Percentiles rank a stretch among this genome's conserved stretches.
phyloP scores from a whole-genome alignment of 2,888 invertebrate genomes.

The Phalera bucephala region DNA sequence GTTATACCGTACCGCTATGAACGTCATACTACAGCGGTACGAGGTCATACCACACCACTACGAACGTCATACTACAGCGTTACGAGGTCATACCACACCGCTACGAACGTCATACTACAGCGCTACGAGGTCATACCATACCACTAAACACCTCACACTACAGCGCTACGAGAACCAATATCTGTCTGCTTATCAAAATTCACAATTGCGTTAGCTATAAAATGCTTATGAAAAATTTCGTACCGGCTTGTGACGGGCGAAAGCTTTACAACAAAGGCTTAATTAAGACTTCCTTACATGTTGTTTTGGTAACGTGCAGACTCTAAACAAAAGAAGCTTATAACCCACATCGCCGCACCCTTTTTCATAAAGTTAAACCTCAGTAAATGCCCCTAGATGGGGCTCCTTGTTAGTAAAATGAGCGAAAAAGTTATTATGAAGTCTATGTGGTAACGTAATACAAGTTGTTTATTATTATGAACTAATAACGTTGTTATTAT shows the following conservation, averaged over 20 bases:
- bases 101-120: too few species aligned
- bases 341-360: slow-evolving; percentile 29
- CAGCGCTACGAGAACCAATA: too few species aligned
- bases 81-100: too few species aligned
- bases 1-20: too few species aligned
- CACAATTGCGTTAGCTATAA: background rate
- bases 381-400: slow-evolving; percentile 16
- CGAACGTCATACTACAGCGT: too few species aligned
- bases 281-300: slow-evolving; percentile 33
- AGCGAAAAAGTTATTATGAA: background rate
- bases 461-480: background rate
- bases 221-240: too few species aligned
- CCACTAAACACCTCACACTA: too few species aligned
- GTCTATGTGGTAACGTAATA: background rate
- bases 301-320: slow-evolving; percentile 29
- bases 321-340: slow-evolving; percentile 39
- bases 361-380: slow-evolving; percentile 35
- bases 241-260: slow-evolving; percentile 12
- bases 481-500: background rate
- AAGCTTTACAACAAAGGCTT: slow-evolving; percentile 28
- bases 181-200: too few species aligned
- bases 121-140: too few species aligned
- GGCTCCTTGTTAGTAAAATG: slow-evolving; percentile 18
- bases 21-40: too few species aligned
- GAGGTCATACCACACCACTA: too few species aligned